Evolutionary conservation across 2,888 invertebrate genomes (phyloP), one percentile per base, ranked within the genome.

Genomic region (Chymomyza caudatula): DNA sequence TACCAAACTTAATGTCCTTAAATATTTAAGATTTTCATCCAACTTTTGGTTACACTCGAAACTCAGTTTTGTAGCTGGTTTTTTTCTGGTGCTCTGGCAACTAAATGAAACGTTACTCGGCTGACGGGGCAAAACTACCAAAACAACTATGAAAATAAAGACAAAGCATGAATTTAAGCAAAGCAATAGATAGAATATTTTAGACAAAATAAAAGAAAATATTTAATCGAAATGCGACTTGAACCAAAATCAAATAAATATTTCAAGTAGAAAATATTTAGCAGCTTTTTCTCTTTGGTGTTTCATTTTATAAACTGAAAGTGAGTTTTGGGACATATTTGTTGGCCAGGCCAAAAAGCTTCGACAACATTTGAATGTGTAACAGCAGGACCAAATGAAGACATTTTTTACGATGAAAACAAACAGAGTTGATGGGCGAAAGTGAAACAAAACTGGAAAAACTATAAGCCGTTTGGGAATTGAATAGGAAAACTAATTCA

Each of bases 181-280:
- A 60, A 58, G 63, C 54, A 59, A 52, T 42, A 65, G 74, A 62
- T 37, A 55, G n/a, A n/a, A n/a, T n/a, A n/a, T n/a, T n/a, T n/a
- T n/a, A 69, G 58, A 52, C 42, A 20, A 42, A 29, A 25, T 11
- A 17, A 5, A 15, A 56, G 44, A 55, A 19, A 17, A 49, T 49
- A 19, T 22, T 2, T 6, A 20, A 25, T 22, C 15, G 37, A 8
- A 19, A 2, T 0, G 22, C n/a, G 42, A 51, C 56, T 67, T 62
- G 65, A 56, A 57, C 43, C 53, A 25, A 62, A 65, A 76, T 74
- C 70, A 78, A 74, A 81, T 76, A 71, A 76, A 78, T 77, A 74
- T 81, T 78, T 78, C 56, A 73, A 70, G 58, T 67, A 74, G 65
- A 44, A 69, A 70, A 72, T 67, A 71, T 76, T 74, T 74, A 49